phyloP scores from a whole-genome alignment of 2,888 invertebrate species.

The Alsophila aescularia region DNA sequence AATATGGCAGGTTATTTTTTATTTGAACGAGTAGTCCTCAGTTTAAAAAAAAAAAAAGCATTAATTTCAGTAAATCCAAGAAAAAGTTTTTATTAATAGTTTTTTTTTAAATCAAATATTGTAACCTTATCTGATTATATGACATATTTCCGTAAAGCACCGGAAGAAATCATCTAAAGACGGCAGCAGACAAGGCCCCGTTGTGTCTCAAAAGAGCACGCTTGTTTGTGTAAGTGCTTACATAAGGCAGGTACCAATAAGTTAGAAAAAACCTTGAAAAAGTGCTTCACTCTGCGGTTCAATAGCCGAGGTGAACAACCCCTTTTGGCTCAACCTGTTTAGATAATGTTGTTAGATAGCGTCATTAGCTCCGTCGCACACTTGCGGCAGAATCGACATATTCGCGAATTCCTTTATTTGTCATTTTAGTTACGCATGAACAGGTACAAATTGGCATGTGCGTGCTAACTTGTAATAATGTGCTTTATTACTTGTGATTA shows the following conservation, averaged over 20 bases:
- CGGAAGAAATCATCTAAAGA: conserved; percentile 6
- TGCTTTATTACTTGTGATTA: conserved; percentile 16
- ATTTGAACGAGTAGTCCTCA: too few relatives aligned
- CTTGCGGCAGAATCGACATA: background rate
- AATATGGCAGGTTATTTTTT: too few relatives aligned
- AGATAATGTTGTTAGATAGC: conserved; percentile 44
- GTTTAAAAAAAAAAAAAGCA: too few relatives aligned
- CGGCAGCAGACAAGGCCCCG: background rate
- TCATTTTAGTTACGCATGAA: conserved; percentile 17
- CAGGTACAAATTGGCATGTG: conserved; percentile 9
- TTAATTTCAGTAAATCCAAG: too few relatives aligned
- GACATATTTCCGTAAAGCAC: background rate
- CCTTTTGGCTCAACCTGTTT: conserved; percentile 62
- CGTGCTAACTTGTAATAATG: conserved; percentile 14
- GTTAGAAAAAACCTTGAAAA: conserved; percentile 49
- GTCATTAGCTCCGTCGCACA: conserved; percentile 25
- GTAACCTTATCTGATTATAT: background rate
- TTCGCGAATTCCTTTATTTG: conserved; percentile 11
- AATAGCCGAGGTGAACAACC: conserved; percentile 59
- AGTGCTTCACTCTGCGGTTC: conserved; percentile 50
- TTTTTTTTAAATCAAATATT: background rate
- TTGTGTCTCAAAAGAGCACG: background rate
- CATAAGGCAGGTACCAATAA: conserved; percentile 8
- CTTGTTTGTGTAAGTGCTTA: conserved; percentile 12
- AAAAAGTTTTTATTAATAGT: too few relatives aligned